Conservation (phyloP, 2,113 vertebrate species). For the Corythornis madagascariensis region DNA sequence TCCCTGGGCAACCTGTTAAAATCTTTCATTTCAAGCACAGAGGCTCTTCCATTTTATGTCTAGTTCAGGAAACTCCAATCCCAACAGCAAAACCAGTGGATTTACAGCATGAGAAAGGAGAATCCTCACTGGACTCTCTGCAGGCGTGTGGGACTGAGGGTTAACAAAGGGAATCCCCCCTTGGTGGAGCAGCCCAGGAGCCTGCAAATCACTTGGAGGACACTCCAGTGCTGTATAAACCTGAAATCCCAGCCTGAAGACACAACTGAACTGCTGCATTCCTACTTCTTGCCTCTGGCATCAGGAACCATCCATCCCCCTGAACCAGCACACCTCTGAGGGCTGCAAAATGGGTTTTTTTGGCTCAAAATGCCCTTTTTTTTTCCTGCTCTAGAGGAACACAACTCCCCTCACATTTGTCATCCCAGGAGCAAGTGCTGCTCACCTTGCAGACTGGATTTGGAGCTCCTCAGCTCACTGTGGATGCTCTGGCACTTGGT, state of each 20-base stretch:
- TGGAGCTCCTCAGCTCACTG: neutral
- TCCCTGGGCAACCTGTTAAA: too few relatives aligned
- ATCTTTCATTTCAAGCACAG: neutral
- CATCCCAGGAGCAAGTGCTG: neutral
- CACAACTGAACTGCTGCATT: fast-evolving
- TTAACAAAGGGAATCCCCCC: neutral
- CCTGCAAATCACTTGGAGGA: neutral
- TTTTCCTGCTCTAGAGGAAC: neutral
- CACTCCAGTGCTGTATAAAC: neutral
- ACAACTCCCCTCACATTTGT: neutral
- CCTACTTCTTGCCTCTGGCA: neutral
- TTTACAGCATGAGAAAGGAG: neutral
- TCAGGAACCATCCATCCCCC: too few relatives aligned
- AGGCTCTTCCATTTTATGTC: neutral
- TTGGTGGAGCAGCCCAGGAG: neutral
- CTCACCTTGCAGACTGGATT: neutral
- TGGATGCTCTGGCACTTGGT: neutral
- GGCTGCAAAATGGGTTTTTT: fast-evolving
- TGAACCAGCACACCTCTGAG: neutral
- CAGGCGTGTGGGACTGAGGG: fast-evolving
- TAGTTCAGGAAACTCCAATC: neutral
- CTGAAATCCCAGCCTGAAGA: neutral
- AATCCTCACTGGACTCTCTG: fast-evolving
- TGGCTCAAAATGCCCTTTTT: neutral
- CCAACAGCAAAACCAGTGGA: neutral